Base-by-base conservation (phyloP, 2,113 vertebrate genomes). In the Beaufortia kweichowensis region DNA sequence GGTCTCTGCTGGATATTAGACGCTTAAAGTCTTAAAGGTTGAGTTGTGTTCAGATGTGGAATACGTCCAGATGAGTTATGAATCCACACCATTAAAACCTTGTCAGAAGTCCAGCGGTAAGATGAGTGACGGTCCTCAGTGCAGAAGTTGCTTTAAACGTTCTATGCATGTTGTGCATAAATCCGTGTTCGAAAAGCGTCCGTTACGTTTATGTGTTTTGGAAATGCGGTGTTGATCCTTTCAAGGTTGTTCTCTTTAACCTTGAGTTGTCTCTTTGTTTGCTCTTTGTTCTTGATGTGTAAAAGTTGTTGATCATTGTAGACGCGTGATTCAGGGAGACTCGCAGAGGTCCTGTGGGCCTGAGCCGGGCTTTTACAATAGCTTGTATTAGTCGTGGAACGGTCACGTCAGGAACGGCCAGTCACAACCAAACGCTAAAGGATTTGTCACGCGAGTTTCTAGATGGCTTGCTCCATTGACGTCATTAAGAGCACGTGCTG, bases 361-460 rank as follows among this genome's bases (percentile, higher is more conserved):
- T 88, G 90, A 86, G 77, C 90, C 83, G 87, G 94, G 94, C 95
- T 95, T 92, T 99, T 99, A 99, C 96, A 98, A 98, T 99, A 93
- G 96, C 83, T 98, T 99, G 97, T 99, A 99, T 99, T 90, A 92
- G 97, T 93, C 91, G 79, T 79, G 86, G 90, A n/a, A n/a, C n/a
- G n/a, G n/a, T n/a, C n/a, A n/a, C n/a, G n/a, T n/a, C n/a, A n/a
- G n/a, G n/a, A n/a, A n/a, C n/a, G n/a, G n/a, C n/a, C n/a, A n/a
- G n/a, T n/a, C n/a, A n/a, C n/a, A n/a, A n/a, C 61, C 5, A 5
- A 33, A 23, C 60, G 31, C n/a, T 10, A 39, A 39, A 39, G 35
- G 11, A 2, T 39, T 39, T 10, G 35, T 39, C 35, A 39, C 35
- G n/a, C n/a, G n/a, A n/a, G n/a, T n/a, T n/a, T n/a, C n/a, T 35